Evolutionary conservation across 2,888 invertebrate genomes (phyloP).

Genomic region (Dastarcus helophoroides): DNA sequence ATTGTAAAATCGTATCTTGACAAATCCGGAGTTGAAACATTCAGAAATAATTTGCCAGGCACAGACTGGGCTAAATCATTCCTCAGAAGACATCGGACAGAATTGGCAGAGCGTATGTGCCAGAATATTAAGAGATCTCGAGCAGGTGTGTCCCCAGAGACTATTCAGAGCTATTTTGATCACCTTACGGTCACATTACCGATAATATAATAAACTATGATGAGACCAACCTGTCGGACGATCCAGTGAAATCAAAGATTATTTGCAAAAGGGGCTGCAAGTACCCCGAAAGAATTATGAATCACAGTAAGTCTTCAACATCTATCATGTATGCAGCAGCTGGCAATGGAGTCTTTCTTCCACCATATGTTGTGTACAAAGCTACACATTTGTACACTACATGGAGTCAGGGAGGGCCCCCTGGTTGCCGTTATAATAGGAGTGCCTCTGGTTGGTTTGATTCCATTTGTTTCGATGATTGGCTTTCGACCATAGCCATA

Average conservation of each 20-base stretch:
- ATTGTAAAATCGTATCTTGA: too few relatives aligned
- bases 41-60: too few relatives aligned
- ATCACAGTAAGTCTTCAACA: slow-evolving; percentile 22
- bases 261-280: slow-evolving; percentile 20
- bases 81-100: too few relatives aligned
- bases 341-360: slow-evolving; percentile 22
- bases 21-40: too few relatives aligned
- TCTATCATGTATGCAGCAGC: slow-evolving; percentile 27
- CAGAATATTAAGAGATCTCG: too few relatives aligned
- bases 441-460: slow-evolving; percentile 25
- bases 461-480: too few relatives aligned
- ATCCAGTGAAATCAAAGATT: slow-evolving; percentile 22
- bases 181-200: too few relatives aligned
- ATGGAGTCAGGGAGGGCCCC: slow-evolving; percentile 31
- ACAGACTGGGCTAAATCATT: too few relatives aligned
- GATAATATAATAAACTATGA: slow-evolving; percentile 6
- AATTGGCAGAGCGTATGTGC: too few relatives aligned
- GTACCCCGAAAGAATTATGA: slow-evolving; percentile 24
- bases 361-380: slow-evolving; percentile 27
- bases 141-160: too few relatives aligned
- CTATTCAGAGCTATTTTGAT: too few relatives aligned
- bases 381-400: slow-evolving; percentile 22
- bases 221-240: slow-evolving; percentile 19
- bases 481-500: too few relatives aligned
- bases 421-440: slow-evolving; percentile 25